These are phyloP conservation scores for Phragmatobia fuliginosa DNA, from an alignment of 2,888 invertebrate species.

Conservation along the genomic window DNA sequence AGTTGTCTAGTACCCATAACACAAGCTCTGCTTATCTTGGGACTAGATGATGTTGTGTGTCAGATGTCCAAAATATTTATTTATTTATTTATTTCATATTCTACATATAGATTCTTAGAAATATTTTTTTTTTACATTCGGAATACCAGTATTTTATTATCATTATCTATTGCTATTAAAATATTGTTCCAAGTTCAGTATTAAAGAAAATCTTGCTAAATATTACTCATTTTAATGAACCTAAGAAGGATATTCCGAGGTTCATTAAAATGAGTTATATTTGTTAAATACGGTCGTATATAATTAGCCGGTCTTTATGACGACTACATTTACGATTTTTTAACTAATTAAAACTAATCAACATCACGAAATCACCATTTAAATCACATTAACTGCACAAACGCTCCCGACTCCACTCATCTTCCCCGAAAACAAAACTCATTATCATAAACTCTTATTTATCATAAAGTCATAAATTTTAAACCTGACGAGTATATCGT, in stretches of 20 bases:
- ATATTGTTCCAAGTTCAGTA: too few relatives aligned
- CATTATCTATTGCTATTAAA: background rate
- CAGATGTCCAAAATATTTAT: too few relatives aligned
- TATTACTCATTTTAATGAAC: background rate
- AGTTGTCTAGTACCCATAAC: too few relatives aligned
- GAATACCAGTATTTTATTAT: background rate
- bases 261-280: too few relatives aligned
- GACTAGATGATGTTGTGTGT: too few relatives aligned
- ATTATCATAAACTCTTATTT: conserved; percentile 28
- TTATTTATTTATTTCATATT: too few relatives aligned
- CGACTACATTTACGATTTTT: conserved; percentile 16
- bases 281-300: background rate
- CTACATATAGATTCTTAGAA: background rate
- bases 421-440: conserved; percentile 21
- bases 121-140: background rate
- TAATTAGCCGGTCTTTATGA: conserved; percentile 2
- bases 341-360: conserved; percentile 28
- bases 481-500: conserved; percentile 33
- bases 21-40: too few relatives aligned
- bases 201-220: background rate
- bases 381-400: conserved; percentile 27
- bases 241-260: background rate
- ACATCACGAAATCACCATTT: conserved; percentile 29
- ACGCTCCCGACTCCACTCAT: conserved; percentile 23
- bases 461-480: conserved; percentile 29